phyloP scores from a whole-genome alignment of 2,888 invertebrate species.

The Carpatolechia fugitivella region DNA sequence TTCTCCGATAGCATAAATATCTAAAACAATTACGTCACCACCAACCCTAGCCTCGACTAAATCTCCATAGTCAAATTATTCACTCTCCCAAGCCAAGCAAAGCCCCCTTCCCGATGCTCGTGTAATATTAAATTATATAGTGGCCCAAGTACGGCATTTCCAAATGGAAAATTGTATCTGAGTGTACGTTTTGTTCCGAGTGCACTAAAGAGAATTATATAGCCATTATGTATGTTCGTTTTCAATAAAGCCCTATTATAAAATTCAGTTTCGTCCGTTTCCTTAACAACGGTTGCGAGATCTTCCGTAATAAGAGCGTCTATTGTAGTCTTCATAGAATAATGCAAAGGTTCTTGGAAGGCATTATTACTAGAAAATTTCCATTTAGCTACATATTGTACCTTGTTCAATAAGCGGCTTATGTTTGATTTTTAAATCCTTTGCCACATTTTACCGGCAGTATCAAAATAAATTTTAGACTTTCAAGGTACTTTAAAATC shows the following conservation, averaged over 20 bases:
- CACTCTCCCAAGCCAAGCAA: constrained; percentile 70
- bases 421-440: too few relatives aligned
- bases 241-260: constrained; percentile 44
- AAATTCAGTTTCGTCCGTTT: constrained; percentile 35
- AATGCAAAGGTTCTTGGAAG: neutral
- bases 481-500: too few relatives aligned
- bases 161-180: constrained; percentile 69
- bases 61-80: constrained; percentile 75
- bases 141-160: constrained; percentile 67
- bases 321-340: neutral
- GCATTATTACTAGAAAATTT: neutral
- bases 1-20: neutral
- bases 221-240: constrained; percentile 31
- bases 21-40: neutral
- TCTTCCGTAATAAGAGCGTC: neutral
- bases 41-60: constrained; percentile 28
- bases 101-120: constrained; percentile 55
- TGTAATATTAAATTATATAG: constrained; percentile 78
- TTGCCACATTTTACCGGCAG: neutral
- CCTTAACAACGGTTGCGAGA: constrained; percentile 1
- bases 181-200: constrained; percentile 45
- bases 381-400: neutral
- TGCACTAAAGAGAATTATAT: constrained; percentile 38
- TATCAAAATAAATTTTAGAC: too few relatives aligned
- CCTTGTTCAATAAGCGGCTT: neutral